Percentiles rank a stretch among this genome's conserved stretches.
Evolutionary conservation across 1,140 invertebrate species (phyloP).

Genomic region (Elysia chlorotica): DNA sequence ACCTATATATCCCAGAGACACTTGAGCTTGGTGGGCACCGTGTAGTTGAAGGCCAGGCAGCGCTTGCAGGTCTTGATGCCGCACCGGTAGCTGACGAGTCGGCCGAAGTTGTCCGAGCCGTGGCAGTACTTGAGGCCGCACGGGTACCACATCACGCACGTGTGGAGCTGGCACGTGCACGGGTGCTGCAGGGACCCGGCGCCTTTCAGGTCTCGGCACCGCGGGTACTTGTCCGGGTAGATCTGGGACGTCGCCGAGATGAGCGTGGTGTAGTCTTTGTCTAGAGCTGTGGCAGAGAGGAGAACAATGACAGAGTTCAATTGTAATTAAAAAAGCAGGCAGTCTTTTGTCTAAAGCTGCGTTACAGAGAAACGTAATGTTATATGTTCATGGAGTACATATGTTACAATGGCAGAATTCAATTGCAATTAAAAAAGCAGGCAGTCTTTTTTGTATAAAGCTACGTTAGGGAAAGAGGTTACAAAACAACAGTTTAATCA

Average conservation of each 20-base stretch:
- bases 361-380: no score
- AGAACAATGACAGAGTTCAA: no score
- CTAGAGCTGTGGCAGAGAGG: conserved; percentile 38
- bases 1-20: conserved; percentile 93
- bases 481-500: no score
- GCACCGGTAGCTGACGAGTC: conserved; percentile 79
- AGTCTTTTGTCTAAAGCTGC: no score
- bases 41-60: conserved; percentile 85
- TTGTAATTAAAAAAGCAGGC: no score
- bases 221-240: conserved; percentile 42
- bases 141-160: conserved; percentile 89
- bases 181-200: conserved; percentile 64
- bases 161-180: conserved; percentile 79
- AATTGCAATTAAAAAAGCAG: no score
- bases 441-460: no score
- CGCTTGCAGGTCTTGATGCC: conserved; percentile 94
- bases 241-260: conserved; percentile 44
- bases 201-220: conserved; percentile 53
- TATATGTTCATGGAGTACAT: no score
- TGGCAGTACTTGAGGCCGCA: conserved; percentile 94
- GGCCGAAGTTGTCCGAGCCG: conserved; percentile 69
- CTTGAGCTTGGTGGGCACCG: conserved; percentile 78
- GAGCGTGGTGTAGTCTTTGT: conserved; percentile 43
- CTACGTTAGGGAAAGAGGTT: no score
- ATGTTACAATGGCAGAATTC: no score